Evolutionary conservation across 2,888 invertebrate genomes (phyloP).

Genomic region (Petrolisthes manimaculis): DNA sequence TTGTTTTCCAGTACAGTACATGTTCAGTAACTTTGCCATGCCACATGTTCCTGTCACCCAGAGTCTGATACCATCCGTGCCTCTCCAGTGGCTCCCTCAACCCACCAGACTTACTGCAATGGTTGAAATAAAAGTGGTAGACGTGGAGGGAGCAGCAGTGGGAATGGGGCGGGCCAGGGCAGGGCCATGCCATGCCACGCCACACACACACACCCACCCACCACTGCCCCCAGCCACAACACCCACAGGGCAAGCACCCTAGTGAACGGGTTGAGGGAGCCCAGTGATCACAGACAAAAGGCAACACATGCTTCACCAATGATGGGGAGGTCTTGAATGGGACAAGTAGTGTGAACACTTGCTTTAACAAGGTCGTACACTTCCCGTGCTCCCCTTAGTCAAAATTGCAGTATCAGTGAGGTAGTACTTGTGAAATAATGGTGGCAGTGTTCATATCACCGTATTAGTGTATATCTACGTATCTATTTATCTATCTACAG

Average conservation of each 20-base stretch:
- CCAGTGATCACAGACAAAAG: slow-evolving; percentile 54
- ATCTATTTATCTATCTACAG: too few species aligned
- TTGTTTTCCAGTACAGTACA: too few species aligned
- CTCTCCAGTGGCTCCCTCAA: not conserved
- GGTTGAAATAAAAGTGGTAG: not conserved
- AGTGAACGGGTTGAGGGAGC: slow-evolving; percentile 58
- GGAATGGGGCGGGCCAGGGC: not conserved
- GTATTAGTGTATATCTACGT: too few species aligned
- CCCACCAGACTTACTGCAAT: not conserved
- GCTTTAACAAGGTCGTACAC: too few species aligned
- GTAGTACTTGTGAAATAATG: too few species aligned
- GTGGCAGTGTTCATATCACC: too few species aligned
- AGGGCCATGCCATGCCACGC: too few species aligned
- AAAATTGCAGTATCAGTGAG: too few species aligned
- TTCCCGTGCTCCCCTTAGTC: too few species aligned
- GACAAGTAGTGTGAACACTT: too few species aligned
- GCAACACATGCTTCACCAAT: slow-evolving; percentile 57
- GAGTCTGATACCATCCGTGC: not conserved
- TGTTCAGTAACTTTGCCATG: not conserved
- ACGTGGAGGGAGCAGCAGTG: not conserved
- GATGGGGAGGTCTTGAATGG: not conserved
- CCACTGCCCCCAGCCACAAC: slow-evolving; percentile 37
- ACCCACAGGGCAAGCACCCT: slow-evolving; percentile 54
- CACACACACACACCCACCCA: not conserved
- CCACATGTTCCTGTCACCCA: not conserved